A percentile compares a stretch with the other conserved stretches of the same genome.
Evolutionary conservation across 1,140 invertebrate species (phyloP).

Genomic region (Pemphigus obesinymphae): DNA sequence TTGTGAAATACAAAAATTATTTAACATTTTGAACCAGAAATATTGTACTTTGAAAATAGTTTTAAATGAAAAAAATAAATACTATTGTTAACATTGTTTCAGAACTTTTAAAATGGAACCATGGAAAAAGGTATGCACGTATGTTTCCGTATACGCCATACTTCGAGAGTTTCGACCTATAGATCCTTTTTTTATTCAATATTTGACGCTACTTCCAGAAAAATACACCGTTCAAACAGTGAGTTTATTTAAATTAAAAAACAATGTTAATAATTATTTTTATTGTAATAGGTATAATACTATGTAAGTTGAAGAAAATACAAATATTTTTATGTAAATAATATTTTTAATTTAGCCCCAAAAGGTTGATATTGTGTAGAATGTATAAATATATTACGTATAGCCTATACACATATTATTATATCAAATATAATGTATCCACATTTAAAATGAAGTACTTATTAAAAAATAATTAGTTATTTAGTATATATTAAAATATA

Average conservation of each 20-base stretch:
- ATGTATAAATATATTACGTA: too few species aligned
- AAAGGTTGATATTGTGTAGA: too few species aligned
- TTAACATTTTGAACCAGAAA: not conserved
- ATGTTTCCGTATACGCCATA: not conserved
- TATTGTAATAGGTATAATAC: too few species aligned
- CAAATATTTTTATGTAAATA: too few species aligned
- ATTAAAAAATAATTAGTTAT: too few species aligned
- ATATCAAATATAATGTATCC: too few species aligned
- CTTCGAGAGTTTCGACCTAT: not conserved
- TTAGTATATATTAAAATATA: too few species aligned
- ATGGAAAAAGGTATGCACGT: slow-evolving; percentile 3
- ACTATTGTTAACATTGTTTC: not conserved
- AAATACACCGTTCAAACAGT: not conserved
- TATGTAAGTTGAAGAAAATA: too few species aligned
- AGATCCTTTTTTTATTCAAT: slow-evolving; percentile 5
- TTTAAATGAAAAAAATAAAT: not conserved
- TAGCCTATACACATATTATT: too few species aligned
- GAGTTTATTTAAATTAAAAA: not conserved
- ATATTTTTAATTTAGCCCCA: too few species aligned
- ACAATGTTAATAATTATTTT: not conserved
- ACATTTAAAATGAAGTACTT: too few species aligned
- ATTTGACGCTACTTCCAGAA: not conserved
- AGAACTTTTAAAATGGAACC: not conserved
- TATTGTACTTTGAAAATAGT: not conserved
- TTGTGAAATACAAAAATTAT: too few species aligned